Evolutionary conservation across 2,797 vertebrate genomes (phyloP).

Genomic region (Typhlichthys subterraneus): DNA sequence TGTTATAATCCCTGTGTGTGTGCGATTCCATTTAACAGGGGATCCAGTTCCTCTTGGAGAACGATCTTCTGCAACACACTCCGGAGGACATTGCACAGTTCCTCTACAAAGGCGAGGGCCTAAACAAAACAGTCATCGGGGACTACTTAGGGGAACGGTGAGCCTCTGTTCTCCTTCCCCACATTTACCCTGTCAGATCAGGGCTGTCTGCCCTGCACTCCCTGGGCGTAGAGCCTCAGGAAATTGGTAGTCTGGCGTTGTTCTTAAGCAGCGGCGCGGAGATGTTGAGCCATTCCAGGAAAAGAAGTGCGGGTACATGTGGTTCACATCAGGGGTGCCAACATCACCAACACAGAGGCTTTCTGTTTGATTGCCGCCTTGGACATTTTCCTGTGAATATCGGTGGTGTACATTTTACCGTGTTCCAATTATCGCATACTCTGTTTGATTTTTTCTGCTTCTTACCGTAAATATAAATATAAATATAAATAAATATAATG

Average conservation of each 20-base stretch:
- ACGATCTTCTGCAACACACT: constrained; percentile 88
- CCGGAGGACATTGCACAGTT: constrained; percentile 90
- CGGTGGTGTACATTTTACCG: neutral
- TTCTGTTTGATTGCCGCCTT: constrained; percentile 18
- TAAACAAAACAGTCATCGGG: constrained; percentile 93
- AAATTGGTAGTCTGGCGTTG: constrained; percentile 60
- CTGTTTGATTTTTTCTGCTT: constrained; percentile 1
- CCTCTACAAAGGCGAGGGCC: constrained; percentile 91
- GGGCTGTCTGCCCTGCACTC: constrained; percentile 11
- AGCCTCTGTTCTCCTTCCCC: constrained; percentile 37
- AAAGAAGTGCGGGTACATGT: constrained; percentile 56
- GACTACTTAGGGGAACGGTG: constrained; percentile 88
- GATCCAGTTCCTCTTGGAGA: constrained; percentile 89
- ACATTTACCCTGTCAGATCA: constrained; percentile 29
- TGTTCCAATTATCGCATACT: neutral
- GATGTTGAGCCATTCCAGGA: constrained; percentile 28
- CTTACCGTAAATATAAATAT: neutral
- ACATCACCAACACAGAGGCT: constrained; percentile 30
- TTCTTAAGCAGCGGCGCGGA: constrained; percentile 47
- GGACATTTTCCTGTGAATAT: constrained; percentile 7
- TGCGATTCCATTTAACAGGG: constrained; percentile 70
- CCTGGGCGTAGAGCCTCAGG: constrained; percentile 51
- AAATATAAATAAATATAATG: neutral
- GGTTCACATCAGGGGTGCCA: constrained; percentile 60
- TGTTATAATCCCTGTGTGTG: neutral